Conservation (phyloP, 2,797 vertebrate species). For the Acrossocheilus fasciatus region DNA sequence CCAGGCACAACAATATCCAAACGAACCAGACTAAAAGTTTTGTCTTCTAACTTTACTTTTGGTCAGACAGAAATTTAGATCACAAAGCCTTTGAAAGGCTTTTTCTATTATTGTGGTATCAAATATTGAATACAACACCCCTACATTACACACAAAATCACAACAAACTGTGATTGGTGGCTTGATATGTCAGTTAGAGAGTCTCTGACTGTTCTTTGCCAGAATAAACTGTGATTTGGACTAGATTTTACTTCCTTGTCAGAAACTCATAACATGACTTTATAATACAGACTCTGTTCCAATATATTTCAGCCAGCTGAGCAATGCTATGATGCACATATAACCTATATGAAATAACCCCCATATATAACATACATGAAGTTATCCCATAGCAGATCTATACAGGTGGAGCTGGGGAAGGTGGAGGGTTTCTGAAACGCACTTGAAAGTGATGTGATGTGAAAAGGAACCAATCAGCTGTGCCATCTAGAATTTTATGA, state of each 20-base stretch:
- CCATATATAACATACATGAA: neutral
- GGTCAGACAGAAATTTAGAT: constrained; percentile 17
- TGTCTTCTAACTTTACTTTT: neutral
- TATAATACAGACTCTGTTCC: neutral
- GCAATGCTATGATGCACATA: neutral
- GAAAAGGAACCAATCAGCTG: neutral
- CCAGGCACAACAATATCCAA: neutral
- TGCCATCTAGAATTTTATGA: neutral
- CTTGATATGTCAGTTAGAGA: neutral
- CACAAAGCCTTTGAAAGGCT: neutral
- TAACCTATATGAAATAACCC: neutral
- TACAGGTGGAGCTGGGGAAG: neutral
- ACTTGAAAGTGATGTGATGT: neutral
- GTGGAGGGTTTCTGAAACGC: neutral
- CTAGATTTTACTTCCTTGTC: neutral
- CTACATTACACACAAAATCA: neutral
- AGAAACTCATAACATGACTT: neutral
- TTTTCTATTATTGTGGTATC: neutral
- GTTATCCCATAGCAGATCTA: neutral
- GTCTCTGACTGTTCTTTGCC: neutral
- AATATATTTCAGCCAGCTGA: constrained; percentile 34
- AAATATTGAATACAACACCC: neutral
- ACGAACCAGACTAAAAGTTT: neutral
- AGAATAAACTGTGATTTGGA: neutral
- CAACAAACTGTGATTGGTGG: neutral